Evolutionary conservation across 2,888 invertebrate species (phyloP).

Genomic region (Athalia cordata): DNA sequence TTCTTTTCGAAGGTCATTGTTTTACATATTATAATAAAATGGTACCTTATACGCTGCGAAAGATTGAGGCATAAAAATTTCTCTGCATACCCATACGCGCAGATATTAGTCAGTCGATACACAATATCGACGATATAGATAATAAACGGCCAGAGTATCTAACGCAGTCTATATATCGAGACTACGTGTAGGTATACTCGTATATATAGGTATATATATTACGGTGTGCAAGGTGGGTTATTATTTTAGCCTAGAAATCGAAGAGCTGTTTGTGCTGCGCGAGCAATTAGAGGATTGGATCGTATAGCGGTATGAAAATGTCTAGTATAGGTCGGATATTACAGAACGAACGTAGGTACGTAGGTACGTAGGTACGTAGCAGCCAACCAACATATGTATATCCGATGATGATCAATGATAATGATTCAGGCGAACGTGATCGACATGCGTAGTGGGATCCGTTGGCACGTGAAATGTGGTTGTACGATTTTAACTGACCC

Average conservation of each 20-base stretch:
- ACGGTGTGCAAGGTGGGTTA: slow-evolving; percentile 13
- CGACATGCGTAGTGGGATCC: slow-evolving; percentile 61
- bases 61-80: too few relatives aligned
- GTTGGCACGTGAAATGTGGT: slow-evolving; percentile 59
- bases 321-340: too few relatives aligned
- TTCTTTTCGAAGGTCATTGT: too few relatives aligned
- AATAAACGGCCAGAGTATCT: too few relatives aligned
- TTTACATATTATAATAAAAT: too few relatives aligned
- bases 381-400: slow-evolving; percentile 16
- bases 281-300: slow-evolving; percentile 59
- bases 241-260: slow-evolving; percentile 44
- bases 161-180: too few relatives aligned
- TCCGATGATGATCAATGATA: slow-evolving; percentile 67
- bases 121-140: too few relatives aligned
- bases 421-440: slow-evolving; percentile 67
- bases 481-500: slow-evolving; percentile 53
- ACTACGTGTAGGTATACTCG: not conserved
- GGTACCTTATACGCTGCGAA: too few relatives aligned
- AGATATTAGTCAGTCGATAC: too few relatives aligned
- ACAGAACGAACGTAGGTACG: too few relatives aligned
- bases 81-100: too few relatives aligned
- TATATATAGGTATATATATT: not conserved
- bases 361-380: too few relatives aligned
- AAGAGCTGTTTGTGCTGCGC: slow-evolving; percentile 46
- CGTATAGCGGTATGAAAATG: slow-evolving; percentile 23